Conservation (phyloP, 1,140 invertebrate genomes). For the Cecropterus lyciades region DNA sequence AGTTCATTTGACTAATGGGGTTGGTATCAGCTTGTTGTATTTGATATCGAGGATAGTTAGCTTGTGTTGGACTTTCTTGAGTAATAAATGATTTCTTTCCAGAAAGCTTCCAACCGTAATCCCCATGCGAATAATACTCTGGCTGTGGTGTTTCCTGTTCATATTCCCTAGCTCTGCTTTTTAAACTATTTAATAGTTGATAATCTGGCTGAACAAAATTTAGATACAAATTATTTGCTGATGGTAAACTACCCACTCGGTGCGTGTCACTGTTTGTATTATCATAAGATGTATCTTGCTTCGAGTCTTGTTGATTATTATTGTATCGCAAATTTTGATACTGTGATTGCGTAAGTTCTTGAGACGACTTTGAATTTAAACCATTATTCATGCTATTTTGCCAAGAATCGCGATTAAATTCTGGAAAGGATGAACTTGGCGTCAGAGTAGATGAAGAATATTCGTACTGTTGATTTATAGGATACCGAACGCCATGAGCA, state of each 20-base stretch:
- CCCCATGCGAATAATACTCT: conserved; percentile 73
- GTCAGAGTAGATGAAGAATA: conserved; percentile 58
- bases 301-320: conserved; percentile 56
- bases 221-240: conserved; percentile 68
- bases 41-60: conserved; percentile 59
- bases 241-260: conserved; percentile 56
- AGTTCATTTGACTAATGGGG: conserved; percentile 71
- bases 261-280: conserved; percentile 62
- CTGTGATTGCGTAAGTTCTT: conserved; percentile 53
- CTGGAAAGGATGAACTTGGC: conserved; percentile 58
- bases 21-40: conserved; percentile 49
- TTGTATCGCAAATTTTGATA: conserved; percentile 61
- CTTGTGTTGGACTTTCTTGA: conserved; percentile 54
- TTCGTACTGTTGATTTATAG: conserved; percentile 63
- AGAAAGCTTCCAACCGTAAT: conserved; percentile 79
- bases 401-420: conserved; percentile 58
- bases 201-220: conserved; percentile 69
- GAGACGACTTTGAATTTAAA: conserved; percentile 56
- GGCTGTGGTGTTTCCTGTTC: conserved; percentile 58
- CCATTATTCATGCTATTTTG: conserved; percentile 57
- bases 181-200: conserved; percentile 54
- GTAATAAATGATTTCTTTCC: conserved; percentile 63
- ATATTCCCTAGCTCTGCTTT: conserved; percentile 49
- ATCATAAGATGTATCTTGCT: conserved; percentile 51
- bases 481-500: conserved; percentile 69